Base-by-base conservation (phyloP, 2,888 invertebrate species). In the Sturmia bella region DNA sequence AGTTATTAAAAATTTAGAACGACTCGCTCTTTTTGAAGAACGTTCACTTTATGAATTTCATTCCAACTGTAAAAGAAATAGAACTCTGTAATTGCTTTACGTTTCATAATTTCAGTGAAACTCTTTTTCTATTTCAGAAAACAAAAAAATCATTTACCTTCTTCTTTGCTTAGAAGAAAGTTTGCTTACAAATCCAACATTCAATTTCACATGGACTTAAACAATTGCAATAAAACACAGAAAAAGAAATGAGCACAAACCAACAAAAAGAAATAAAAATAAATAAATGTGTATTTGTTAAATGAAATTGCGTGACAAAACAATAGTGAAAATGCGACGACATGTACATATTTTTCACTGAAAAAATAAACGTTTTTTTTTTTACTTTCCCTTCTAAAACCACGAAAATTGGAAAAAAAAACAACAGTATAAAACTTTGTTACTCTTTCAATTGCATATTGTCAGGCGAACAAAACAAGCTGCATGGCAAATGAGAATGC, bases 221-320 rank as follows among this genome's bases (percentile, higher is more conserved):
- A 15, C 41, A 63, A 43, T 45, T 19, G 52, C 43, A 72, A 59
- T 41, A 21, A 7, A 1, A 7, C 5, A 48, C 37, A 13, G 11
- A 13, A 15, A 13, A 61, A 37, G 50, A 52, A 68, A 66, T 59
- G 74, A 56, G n/a, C n/a, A n/a, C n/a, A n/a, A n/a, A n/a, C n/a
- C n/a, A n/a, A 7, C 6, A 7, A 12, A 48, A 45, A 13, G 11
- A 13, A 15, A 13, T 54, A 37, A 56, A 52, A 68, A 66, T 59
- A 76, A 56, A 80, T 56, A 45, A 82, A 83, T 80, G 79, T 87
- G 85, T 86, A 87, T 88, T 87, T 84, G 81, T 83, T 85, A 86
- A 81, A 86, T 83, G 85, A 87, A 87, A 87, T 88, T 87, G 87
- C 87, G 87, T 87, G 87, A 86, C 86, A 86, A 85, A 83, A 84